phyloP scores from a whole-genome alignment of 2,113 vertebrate species.

The Mesoclemmys tuberculata region DNA sequence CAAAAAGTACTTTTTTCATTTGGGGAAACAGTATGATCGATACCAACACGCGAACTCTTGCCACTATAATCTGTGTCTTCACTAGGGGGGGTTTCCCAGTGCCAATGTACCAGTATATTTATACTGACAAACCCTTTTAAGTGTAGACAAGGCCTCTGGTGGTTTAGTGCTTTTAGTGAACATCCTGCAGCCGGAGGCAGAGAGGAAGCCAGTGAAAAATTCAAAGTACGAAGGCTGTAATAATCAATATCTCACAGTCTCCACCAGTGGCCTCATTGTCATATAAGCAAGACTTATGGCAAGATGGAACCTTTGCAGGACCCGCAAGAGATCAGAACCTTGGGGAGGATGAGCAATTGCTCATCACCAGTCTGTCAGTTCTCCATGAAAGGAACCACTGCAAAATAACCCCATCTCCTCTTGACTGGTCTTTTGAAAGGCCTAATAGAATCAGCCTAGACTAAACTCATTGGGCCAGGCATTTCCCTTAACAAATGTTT shows the following conservation, averaged over 20 bases:
- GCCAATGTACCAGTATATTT: background rate
- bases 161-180: slow-evolving; percentile 38
- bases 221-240: background rate
- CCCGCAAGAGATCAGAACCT: background rate
- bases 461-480: background rate
- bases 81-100: background rate
- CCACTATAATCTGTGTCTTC: background rate
- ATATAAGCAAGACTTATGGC: background rate
- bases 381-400: background rate
- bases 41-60: background rate
- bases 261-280: background rate
- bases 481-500: background rate
- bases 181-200: background rate
- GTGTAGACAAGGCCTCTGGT: background rate
- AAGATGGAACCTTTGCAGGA: background rate
- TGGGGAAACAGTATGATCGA: background rate
- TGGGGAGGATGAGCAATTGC: background rate
- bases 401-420: background rate
- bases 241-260: background rate
- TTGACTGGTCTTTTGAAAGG: background rate
- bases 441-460: background rate
- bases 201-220: background rate
- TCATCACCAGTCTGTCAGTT: background rate
- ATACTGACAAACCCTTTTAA: background rate
- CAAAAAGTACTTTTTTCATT: background rate